Conservation (phyloP, 92 coral and sea anemone genomes). For the Phymanthus crucifer region DNA sequence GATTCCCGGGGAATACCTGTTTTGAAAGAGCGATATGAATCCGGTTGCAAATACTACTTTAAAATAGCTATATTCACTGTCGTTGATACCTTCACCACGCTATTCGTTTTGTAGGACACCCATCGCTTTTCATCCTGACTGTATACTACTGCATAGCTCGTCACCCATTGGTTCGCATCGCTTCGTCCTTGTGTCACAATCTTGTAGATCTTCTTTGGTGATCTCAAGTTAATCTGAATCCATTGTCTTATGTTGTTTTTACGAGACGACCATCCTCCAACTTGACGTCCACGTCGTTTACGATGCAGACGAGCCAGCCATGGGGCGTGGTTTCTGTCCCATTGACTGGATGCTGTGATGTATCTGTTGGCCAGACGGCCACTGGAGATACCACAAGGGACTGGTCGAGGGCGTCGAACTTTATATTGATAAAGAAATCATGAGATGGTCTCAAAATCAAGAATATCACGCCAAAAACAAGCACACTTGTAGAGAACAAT, state of each 20-base stretch:
- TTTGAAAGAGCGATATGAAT: constrained; percentile 28
- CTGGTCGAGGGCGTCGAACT: too few relatives aligned
- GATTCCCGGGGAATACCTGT: constrained; percentile 62
- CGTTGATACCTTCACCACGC: too few relatives aligned
- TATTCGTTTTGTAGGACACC: constrained; percentile 24
- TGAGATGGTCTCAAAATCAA: too few relatives aligned
- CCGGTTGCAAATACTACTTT: too few relatives aligned
- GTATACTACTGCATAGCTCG: constrained; percentile 54
- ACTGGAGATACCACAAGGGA: constrained; percentile 18
- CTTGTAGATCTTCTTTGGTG: constrained; percentile 51
- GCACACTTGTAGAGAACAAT: too few relatives aligned
- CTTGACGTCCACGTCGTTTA: constrained; percentile 53
- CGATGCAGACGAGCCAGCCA: constrained; percentile 66
- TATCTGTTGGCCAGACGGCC: constrained; percentile 62
- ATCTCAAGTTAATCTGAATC: constrained; percentile 63
- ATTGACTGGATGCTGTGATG: constrained; percentile 67
- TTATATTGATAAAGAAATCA: too few relatives aligned
- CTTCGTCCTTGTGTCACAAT: constrained; percentile 69
- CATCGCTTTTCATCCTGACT: constrained; percentile 69
- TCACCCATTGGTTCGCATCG: constrained; percentile 73
- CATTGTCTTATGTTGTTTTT: constrained; percentile 67
- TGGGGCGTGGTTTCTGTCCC: constrained; percentile 71
- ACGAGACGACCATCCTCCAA: constrained; percentile 74
- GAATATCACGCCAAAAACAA: too few relatives aligned
- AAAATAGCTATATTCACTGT: too few relatives aligned